Percentiles rank a stretch among this genome's conserved stretches.
Conservation (phyloP, 2,888 invertebrate species). For the Euplexia lucipara region DNA sequence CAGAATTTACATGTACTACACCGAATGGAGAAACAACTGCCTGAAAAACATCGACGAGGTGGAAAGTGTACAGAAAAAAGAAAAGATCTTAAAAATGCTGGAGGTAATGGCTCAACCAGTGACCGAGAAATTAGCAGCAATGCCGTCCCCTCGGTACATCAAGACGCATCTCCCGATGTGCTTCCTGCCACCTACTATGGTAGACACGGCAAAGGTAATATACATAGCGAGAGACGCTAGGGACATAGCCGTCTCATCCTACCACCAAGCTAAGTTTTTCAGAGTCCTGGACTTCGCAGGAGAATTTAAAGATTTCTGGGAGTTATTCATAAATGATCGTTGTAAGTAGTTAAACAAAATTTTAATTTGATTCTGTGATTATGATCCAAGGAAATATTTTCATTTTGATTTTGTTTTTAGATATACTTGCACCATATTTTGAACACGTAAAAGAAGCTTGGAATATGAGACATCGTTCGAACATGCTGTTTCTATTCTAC, state of each 20-base stretch:
- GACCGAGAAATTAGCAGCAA: slow-evolving; percentile 44
- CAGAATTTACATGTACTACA: slow-evolving; percentile 39
- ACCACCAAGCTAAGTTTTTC: slow-evolving; percentile 91
- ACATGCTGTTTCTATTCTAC: slow-evolving; percentile 94
- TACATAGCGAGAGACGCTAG: slow-evolving; percentile 95
- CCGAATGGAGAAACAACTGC: slow-evolving; percentile 32
- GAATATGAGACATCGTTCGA: slow-evolving; percentile 90
- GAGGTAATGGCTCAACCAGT: slow-evolving; percentile 37
- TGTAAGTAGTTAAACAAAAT: slow-evolving; percentile 84
- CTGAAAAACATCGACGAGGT: slow-evolving; percentile 17
- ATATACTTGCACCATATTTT: slow-evolving; percentile 93
- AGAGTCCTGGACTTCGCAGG: slow-evolving; percentile 82
- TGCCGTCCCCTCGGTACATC: slow-evolving; percentile 88
- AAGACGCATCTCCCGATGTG: slow-evolving; percentile 94
- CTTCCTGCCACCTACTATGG: slow-evolving; percentile 90
- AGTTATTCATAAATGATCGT: slow-evolving; percentile 91
- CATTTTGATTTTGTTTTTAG: slow-evolving; percentile 74
- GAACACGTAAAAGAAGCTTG: slow-evolving; percentile 94
- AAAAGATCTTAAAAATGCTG: slow-evolving; percentile 26
- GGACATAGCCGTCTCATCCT: slow-evolving; percentile 95
- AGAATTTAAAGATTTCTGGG: slow-evolving; percentile 92
- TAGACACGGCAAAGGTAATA: slow-evolving; percentile 90
- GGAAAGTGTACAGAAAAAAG: slow-evolving; percentile 9
- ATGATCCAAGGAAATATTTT: neutral
- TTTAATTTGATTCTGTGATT: neutral